Conservation (phyloP, 1,140 invertebrate genomes). For the Aphaenogaster rudis region DNA sequence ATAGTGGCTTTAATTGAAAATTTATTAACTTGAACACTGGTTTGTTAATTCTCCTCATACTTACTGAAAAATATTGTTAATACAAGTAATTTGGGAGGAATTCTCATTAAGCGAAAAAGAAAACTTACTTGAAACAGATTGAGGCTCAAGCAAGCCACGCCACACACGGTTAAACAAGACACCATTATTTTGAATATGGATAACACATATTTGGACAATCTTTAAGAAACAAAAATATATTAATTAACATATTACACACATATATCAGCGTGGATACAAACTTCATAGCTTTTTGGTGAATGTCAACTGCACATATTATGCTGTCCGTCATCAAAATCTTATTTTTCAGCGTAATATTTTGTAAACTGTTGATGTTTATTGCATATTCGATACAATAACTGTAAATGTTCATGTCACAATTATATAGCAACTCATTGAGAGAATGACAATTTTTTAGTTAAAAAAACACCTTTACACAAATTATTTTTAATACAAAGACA, state of each 20-base stretch:
- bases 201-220: background rate
- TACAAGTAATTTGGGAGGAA: background rate
- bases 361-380: background rate
- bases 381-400: background rate
- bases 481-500: too few species aligned
- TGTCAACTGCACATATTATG: background rate
- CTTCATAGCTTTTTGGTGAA: conserved; percentile 15
- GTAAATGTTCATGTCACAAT: background rate
- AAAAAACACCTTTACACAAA: too few species aligned
- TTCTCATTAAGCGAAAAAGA: background rate
- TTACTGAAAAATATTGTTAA: background rate
- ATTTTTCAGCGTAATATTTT: background rate
- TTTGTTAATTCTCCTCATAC: too few species aligned
- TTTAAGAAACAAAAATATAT: background rate
- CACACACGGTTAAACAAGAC: background rate
- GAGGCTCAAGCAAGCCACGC: background rate
- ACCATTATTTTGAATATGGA: background rate
- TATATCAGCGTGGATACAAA: background rate
- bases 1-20: background rate
- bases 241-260: too few species aligned
- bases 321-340: background rate
- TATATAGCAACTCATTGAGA: background rate
- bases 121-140: conserved; percentile 21
- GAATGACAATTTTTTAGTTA: too few species aligned
- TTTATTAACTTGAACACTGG: background rate